Base-by-base conservation (phyloP, 2,888 invertebrate species). In the Dolomedes plantarius region DNA sequence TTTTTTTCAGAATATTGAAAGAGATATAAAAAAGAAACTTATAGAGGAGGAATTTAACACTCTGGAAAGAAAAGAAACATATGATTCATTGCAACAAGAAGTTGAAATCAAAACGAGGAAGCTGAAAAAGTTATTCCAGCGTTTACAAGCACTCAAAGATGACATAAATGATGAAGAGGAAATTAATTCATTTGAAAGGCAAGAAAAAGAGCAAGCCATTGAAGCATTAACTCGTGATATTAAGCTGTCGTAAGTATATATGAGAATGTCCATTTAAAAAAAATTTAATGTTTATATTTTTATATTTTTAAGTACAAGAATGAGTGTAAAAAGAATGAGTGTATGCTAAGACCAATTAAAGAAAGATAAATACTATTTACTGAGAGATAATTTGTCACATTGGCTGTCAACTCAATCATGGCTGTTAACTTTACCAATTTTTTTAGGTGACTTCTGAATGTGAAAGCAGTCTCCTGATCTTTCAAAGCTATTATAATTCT, bases 91-190 rank as follows among this genome's bases (percentile, higher is more conserved):
- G 80, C 97, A 98, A 91, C 98, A 98, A 91, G 98, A 99, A 92
- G 98, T 99, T 0, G 99, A 99, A 91, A 95, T 97, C 81, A 99
- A 99, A 92, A 96, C 98, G 29, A 96, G 95, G 90, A 97, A 98
- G 91, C 92, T 98, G 77, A 96, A 97, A 90, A 97, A 98, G 92
- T 94, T 98, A 90, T 95, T 96, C 90, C 93, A 94, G 19, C 97
- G 97, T 92, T 94, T 96, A 90, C 94, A 95, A 91, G 93, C 93
- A 1, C 92, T 94, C 0, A 94, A 95, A 89, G 95, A 95, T 90
- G 97, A 97, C 90, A 93, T 96, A 11, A 94, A 94, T 88, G 96
- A 97, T 90, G 94, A 95, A 75, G 95, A 95, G 83, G 97, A 96
- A 90, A 96, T 97, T 90, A 97, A 98, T 92, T 95, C 97, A 90